These are phyloP conservation scores for Poeciliopsis presidionis DNA, from an alignment of 2,797 vertebrate genomes.

Conservation along the genomic window DNA sequence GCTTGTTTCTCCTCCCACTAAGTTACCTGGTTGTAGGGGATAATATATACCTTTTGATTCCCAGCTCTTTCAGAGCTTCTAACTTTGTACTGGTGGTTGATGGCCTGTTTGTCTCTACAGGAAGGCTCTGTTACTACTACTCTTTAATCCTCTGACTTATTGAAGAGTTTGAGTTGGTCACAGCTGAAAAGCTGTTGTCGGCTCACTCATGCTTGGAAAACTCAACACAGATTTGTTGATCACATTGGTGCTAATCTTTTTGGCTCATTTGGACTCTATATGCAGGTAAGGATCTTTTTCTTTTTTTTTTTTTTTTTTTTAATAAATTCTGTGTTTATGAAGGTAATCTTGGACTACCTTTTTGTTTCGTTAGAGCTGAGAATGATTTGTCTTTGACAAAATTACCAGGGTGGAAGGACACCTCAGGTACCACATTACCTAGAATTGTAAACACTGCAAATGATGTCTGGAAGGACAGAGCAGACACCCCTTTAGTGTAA, in stretches of 20 bases:
- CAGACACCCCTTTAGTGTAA: background rate
- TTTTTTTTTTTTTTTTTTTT: background rate
- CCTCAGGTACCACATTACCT: conserved; percentile 65
- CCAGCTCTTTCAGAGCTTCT: background rate
- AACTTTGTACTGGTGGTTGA: conserved; percentile 10
- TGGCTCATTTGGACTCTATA: conserved; percentile 15
- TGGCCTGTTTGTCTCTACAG: conserved; percentile 13
- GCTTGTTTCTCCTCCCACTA: conserved; percentile 54
- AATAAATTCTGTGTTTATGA: background rate
- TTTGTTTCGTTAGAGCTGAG: conserved; percentile 53
- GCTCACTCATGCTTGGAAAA: conserved; percentile 67
- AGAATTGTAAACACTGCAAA: background rate
- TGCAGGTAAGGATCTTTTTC: conserved; percentile 62
- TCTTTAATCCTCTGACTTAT: conserved; percentile 46
- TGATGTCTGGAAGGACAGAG: background rate
- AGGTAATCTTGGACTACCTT: background rate
- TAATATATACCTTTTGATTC: conserved; percentile 45
- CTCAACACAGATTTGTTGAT: conserved; percentile 49
- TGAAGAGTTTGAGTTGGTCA: conserved; percentile 45
- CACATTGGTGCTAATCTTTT: conserved; percentile 55
- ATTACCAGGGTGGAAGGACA: conserved; percentile 70
- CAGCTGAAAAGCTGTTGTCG: conserved; percentile 41
- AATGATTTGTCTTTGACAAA: conserved; percentile 52
- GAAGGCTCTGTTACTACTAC: conserved; percentile 15
- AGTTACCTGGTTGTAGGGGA: conserved; percentile 46